phyloP scores from a whole-genome alignment of 2,888 invertebrate genomes.

The Cantharis flavilabris region DNA sequence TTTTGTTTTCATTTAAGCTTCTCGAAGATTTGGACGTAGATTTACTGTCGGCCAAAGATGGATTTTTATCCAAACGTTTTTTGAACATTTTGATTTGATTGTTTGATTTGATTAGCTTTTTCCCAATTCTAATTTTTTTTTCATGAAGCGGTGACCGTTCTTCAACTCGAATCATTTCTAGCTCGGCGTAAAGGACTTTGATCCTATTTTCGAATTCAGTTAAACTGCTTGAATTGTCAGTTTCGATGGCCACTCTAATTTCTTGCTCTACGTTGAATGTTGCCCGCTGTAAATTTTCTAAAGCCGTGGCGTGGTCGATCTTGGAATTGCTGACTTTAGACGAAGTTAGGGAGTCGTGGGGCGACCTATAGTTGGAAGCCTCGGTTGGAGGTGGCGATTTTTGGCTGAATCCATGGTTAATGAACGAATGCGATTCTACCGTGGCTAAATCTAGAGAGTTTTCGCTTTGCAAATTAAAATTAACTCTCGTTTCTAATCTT shows the following conservation, averaged over 20 bases:
- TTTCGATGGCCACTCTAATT: constrained; percentile 26
- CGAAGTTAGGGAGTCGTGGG: background rate
- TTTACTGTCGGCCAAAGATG: background rate
- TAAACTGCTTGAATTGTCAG: constrained; percentile 32
- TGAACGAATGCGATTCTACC: constrained; percentile 40
- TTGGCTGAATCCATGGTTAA: constrained; percentile 24
- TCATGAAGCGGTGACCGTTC: constrained; percentile 23
- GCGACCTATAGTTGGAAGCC: background rate
- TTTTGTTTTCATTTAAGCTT: background rate
- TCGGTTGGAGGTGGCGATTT: background rate
- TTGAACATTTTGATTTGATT: constrained; percentile 31
- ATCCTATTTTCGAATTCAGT: constrained; percentile 35
- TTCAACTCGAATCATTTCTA: constrained; percentile 31
- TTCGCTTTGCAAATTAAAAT: constrained; percentile 24
- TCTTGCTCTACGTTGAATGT: constrained; percentile 31
- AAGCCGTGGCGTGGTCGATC: background rate
- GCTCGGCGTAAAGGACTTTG: constrained; percentile 35
- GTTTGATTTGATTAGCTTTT: constrained; percentile 29
- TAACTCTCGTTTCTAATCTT: constrained; percentile 27
- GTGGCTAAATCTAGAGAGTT: constrained; percentile 37
- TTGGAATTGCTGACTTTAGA: background rate
- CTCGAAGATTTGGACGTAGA: background rate
- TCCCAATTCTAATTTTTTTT: constrained; percentile 28
- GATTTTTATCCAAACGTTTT: constrained; percentile 4
- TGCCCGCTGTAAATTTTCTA: constrained; percentile 30